Conservation (phyloP, 2,113 vertebrate genomes). For the Pomatorhinus ruficollis region DNA sequence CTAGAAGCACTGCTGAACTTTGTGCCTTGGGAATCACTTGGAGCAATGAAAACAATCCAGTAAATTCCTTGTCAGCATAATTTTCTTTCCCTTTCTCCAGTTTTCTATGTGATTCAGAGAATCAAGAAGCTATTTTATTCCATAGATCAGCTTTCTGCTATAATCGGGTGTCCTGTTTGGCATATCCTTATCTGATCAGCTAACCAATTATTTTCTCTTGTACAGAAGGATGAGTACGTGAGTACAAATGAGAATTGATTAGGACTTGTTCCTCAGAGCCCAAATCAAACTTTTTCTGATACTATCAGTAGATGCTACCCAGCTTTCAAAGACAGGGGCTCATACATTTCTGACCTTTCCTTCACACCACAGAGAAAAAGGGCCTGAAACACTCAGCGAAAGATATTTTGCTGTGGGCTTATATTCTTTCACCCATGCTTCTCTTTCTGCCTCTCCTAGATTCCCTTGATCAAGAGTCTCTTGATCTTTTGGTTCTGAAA, state of each 20-base stretch:
- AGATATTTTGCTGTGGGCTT: background rate
- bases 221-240: background rate
- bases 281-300: background rate
- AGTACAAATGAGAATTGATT: background rate
- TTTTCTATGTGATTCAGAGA: background rate
- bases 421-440: background rate
- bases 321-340: background rate
- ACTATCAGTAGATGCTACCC: background rate
- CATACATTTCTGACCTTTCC: background rate
- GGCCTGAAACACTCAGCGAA: background rate
- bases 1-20: background rate
- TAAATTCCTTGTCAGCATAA: background rate
- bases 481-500: constrained; percentile 29
- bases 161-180: background rate
- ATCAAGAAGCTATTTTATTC: background rate
- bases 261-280: background rate
- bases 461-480: constrained; percentile 33
- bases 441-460: background rate
- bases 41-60: background rate
- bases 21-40: background rate
- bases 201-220: background rate
- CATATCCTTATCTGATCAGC: background rate
- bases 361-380: background rate
- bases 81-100: background rate
- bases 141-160: background rate